Evolutionary conservation across 2,888 invertebrate genomes (phyloP).

Genomic region (Bhutanitis thaidina): DNA sequence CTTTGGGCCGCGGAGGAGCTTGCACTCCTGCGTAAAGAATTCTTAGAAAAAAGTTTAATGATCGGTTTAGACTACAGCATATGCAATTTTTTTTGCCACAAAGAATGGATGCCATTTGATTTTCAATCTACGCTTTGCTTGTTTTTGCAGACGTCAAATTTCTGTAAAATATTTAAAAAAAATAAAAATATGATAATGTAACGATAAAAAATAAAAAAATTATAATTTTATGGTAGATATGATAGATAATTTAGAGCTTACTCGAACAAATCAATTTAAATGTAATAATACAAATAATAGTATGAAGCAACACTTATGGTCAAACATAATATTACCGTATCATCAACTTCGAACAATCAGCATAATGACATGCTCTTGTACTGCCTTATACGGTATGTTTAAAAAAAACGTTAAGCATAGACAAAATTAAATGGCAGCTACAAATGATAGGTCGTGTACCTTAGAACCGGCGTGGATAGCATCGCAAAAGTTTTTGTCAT

Average conservation of each 20-base stretch:
- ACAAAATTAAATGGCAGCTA: slow-evolving; percentile 53
- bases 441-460: slow-evolving; percentile 34
- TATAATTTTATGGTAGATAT: too few species aligned
- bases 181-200: too few species aligned
- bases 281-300: too few species aligned
- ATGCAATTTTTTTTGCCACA: neutral
- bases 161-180: too few species aligned
- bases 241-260: too few species aligned
- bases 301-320: too few species aligned
- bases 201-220: too few species aligned
- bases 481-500: slow-evolving; percentile 42
- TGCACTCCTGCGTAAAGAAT: slow-evolving; percentile 1
- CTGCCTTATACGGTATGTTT: neutral
- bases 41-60: slow-evolving; percentile 14
- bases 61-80: slow-evolving; percentile 5
- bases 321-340: too few species aligned
- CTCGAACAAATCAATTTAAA: too few species aligned
- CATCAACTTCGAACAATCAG: too few species aligned
- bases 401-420: slow-evolving; percentile 32
- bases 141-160: neutral
- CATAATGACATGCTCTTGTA: neutral
- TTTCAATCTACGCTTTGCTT: neutral
- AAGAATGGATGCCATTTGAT: neutral
- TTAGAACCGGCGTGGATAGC: slow-evolving; percentile 39
- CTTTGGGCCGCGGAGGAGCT: slow-evolving; percentile 12